Conservation (phyloP, 2,888 invertebrate genomes). For the Nomada flava region DNA sequence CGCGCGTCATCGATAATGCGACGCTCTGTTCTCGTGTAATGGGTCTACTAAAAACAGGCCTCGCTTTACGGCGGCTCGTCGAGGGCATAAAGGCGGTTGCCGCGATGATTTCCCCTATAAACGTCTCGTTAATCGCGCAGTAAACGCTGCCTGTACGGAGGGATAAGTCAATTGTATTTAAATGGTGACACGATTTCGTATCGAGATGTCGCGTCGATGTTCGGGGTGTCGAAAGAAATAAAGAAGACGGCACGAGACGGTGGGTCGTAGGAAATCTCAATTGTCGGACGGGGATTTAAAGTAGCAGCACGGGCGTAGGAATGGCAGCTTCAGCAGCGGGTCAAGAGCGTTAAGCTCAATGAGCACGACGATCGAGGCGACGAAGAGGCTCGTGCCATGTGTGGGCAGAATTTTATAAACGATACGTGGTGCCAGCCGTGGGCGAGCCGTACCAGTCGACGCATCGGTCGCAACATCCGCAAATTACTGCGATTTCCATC, state of each 20-base stretch:
- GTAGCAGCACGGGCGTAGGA: conserved; percentile 41
- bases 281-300: conserved; percentile 60
- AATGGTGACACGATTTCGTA: not conserved
- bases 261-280: conserved; percentile 77
- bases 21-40: not conserved
- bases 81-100: not conserved
- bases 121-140: not conserved
- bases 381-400: conserved; percentile 72
- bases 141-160: not conserved
- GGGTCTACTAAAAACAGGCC: not conserved
- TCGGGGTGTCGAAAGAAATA: not conserved
- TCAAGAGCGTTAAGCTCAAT: conserved; percentile 73
- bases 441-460: conserved; percentile 65
- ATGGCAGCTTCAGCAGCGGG: conserved; percentile 54
- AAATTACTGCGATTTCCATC: conserved; percentile 48
- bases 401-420: conserved; percentile 71
- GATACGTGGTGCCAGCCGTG: conserved; percentile 58
- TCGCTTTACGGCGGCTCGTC: not conserved
- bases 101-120: not conserved
- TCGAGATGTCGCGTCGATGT: not conserved
- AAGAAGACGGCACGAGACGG: not conserved
- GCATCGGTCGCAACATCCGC: conserved; percentile 54
- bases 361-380: conserved; percentile 63
- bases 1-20: not conserved
- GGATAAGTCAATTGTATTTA: not conserved